Base-by-base conservation (phyloP, 2,797 vertebrate species). In the Ptychobarbus kaznakovi region DNA sequence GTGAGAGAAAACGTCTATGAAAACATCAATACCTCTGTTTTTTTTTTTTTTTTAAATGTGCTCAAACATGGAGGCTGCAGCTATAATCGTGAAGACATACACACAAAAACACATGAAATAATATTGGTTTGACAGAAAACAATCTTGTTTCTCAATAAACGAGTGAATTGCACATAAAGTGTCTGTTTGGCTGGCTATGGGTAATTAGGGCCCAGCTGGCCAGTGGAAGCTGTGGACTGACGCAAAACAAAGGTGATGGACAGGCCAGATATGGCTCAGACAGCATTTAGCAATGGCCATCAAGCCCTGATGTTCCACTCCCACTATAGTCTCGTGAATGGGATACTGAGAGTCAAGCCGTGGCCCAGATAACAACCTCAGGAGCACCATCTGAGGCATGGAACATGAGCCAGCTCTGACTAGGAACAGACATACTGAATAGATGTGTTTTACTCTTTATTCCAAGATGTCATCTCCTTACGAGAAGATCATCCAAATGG, bases 91-190 rank as follows among this genome's bases (percentile, higher is more conserved):
- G 79, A 63, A 16, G 53, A 58, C 73, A 78, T 46, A 69, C 40
- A 42, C 61, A 3, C 58, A 58, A 53, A 76, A 74, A 63, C 74
- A 66, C 15, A 16, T 40, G 65, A 86, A 75, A 87, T 49, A 86
- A 49, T 85, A 85, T 75, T 84, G 86, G 76, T 32, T 65, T 69
- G n/a, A 76, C 66, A 74, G 6, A 88, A 90, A 86, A 88, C 86
- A 89, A 88, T 84, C 88, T 84, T 87, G 83, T 90, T 80, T 81
- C 75, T 86, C 87, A 87, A 90, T 89, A 90, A 90, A 89, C 75
- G 65, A 69, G 80, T 53, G 68, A 56, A 88, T 70, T 72, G 84
- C 81, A 86, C 80, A 90, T 88, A 72, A 88, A 87, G 86, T 86
- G 86, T 51, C 70, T 81, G 49, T 87, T 83, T 73, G 85, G 40